These are phyloP conservation scores for Passer domesticus DNA, from an alignment of 2,113 vertebrate genomes.

Conservation along the genomic window DNA sequence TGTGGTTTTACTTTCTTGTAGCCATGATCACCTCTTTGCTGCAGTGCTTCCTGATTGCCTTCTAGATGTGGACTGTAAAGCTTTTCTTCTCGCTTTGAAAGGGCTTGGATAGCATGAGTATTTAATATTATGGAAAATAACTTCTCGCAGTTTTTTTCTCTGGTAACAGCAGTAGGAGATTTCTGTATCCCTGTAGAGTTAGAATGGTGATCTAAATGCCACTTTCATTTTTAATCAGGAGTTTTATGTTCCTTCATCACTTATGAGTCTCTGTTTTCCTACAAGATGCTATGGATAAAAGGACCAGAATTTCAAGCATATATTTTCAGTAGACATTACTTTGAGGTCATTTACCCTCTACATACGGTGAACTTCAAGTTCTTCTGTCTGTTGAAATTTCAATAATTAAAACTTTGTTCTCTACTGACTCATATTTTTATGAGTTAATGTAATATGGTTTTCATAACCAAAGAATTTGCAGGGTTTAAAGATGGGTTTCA, in stretches of 20 bases:
- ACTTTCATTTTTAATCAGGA: not conserved
- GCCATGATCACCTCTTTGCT: not conserved
- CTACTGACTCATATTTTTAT: not conserved
- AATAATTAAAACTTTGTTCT: not conserved
- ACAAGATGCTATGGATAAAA: fast-evolving
- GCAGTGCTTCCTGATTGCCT: not conserved
- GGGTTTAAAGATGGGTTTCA: not conserved
- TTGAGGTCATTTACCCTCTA: not conserved
- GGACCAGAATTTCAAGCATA: not conserved
- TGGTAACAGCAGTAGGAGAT: not conserved
- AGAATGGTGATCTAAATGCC: not conserved
- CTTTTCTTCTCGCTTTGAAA: not conserved
- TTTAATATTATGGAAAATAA: not conserved
- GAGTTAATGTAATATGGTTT: not conserved
- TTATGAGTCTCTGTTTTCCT: not conserved
- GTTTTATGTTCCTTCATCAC: not conserved
- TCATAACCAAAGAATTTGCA: not conserved
- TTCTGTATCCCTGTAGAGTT: not conserved
- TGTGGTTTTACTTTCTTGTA: not conserved
- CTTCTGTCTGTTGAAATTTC: not conserved
- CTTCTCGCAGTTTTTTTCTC: not conserved
- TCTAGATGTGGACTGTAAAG: not conserved
- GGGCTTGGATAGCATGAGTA: not conserved
- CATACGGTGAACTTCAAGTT: not conserved
- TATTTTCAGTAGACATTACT: not conserved